phyloP scores from a whole-genome alignment of 2,113 vertebrate species.

The Sula dactylatra region DNA sequence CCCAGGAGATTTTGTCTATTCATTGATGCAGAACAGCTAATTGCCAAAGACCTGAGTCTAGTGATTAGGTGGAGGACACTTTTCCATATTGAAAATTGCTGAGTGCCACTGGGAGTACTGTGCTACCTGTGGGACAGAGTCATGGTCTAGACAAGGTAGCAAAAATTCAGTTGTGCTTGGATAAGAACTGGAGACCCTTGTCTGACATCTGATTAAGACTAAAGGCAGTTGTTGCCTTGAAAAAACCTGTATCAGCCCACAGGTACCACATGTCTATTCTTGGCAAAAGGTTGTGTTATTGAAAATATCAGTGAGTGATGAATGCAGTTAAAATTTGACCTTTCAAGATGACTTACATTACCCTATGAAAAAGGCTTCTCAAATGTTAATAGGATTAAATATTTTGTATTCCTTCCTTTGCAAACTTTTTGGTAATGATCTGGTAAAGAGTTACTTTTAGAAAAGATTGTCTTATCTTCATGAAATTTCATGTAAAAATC shows the following conservation, averaged over 20 bases:
- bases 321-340: not conserved
- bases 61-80: not conserved
- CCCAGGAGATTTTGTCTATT: not conserved
- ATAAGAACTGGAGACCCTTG: not conserved
- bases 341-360: not conserved
- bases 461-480: not conserved
- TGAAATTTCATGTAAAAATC: not conserved
- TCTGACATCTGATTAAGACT: not conserved
- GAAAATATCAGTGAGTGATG: not conserved
- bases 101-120: too few relatives aligned
- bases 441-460: not conserved
- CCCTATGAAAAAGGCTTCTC: not conserved
- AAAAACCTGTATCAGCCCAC: not conserved
- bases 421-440: not conserved
- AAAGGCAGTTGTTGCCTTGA: not conserved
- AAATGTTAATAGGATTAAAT: not conserved
- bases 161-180: not conserved
- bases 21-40: not conserved
- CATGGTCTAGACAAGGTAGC: not conserved
- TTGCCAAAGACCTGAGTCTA: not conserved
- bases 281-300: not conserved
- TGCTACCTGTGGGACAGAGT: not conserved
- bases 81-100: not conserved
- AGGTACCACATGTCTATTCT: not conserved
- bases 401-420: not conserved